A percentile compares a stretch with the other conserved stretches of the same genome.
phyloP scores from a whole-genome alignment of 2,113 vertebrate genomes.

The Fulica atra region DNA sequence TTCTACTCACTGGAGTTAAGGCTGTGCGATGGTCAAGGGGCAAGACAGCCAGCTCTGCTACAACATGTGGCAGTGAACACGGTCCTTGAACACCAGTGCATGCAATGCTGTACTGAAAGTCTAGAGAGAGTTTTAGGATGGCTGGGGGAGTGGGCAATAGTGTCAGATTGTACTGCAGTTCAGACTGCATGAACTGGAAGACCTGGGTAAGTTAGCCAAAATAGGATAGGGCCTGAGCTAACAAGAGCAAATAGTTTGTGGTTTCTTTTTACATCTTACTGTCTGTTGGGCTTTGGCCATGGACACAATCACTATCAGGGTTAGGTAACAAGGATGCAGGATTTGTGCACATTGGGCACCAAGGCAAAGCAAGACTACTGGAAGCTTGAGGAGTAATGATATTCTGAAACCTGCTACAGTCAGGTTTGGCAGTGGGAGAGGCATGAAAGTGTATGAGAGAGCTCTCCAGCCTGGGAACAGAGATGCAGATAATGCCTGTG shows the following conservation, averaged over 20 bases:
- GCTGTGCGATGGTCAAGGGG: not conserved
- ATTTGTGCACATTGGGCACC: not conserved
- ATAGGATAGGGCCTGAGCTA: not conserved
- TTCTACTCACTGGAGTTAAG: not conserved
- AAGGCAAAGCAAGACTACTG: not conserved
- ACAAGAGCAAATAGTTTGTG: not conserved
- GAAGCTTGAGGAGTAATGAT: not conserved
- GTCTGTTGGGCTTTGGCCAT: not conserved
- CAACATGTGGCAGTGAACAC: rapidly evolving
- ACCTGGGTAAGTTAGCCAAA: not conserved
- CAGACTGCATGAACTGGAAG: not conserved
- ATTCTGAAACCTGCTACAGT: not conserved
- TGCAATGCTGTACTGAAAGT: not conserved
- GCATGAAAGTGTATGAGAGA: not conserved
- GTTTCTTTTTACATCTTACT: not conserved
- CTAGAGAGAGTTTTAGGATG: not conserved
- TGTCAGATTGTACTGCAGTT: not conserved
- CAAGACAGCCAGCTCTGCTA: not conserved
- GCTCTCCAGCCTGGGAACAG: not conserved
- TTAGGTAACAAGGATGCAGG: not conserved
- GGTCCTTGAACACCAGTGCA: not conserved
- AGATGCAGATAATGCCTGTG: not conserved
- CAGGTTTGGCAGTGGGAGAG: not conserved
- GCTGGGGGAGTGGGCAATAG: not conserved
- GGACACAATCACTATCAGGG: not conserved